Evolutionary conservation across 2,113 vertebrate genomes (phyloP), one percentile per base, ranked within the genome.

Genomic region (Uria lomvia): DNA sequence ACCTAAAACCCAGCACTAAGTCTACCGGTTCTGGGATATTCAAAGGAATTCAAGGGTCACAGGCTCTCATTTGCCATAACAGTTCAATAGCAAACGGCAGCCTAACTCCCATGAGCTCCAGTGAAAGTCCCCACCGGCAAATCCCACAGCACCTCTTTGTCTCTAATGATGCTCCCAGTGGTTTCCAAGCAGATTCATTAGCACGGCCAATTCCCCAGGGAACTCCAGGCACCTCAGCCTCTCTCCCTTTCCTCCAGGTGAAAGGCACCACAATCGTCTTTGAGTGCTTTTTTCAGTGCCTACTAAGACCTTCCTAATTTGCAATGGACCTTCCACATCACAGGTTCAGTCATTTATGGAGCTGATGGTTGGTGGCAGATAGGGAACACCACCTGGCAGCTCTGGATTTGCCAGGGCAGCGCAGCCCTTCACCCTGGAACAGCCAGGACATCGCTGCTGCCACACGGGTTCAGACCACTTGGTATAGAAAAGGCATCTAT

Each of bases 21-120:
- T 72, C 65, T 82, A 36, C 45, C 0, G 0, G 22, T 49, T 23
- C 65, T 89, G 66, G 20, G 66, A 79, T 89, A 94, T 85, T 94
- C 91, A 82, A 92, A 93, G 80, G 86, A 95, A 96, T 94, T 86
- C 79, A 92, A 88, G 68, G 60, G 53, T 77, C 94, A 91, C 26
- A 65, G 45, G 45, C 70, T 79, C 78, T 72, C 42, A 73, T 49
- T 92, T 93, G 77, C 70, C 74, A 78, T 34, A 83, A 55, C 42
- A 78, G 62, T 43, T 85, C 80, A 89, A 81, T 11, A 82, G 24
- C 55, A 85, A 94, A 80, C 0, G 1, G 73, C 86, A 92, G 76
- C 60, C 86, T 36, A 72, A 68, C 76, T 72, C 88, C 56, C 45
- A 16, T 8, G 50, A 36, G 83, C 58, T 94, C 36, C 60, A 21